Evolutionary conservation across 1,140 invertebrate genomes (phyloP).

Genomic region (Carcinoscorpius rotundicauda): DNA sequence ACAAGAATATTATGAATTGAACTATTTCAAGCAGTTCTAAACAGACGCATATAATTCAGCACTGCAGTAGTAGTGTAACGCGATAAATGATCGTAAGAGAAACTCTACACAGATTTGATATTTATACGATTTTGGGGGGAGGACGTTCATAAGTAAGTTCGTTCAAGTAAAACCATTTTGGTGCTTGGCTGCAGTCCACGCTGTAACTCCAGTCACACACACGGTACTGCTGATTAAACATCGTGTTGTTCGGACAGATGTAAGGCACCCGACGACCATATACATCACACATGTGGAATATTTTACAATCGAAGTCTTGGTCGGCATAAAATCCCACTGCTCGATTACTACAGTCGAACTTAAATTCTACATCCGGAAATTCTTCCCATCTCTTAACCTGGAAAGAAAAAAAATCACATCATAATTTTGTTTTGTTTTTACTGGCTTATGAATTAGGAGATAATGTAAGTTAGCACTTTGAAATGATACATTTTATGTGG

Average conservation of each 20-base stretch:
- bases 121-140: neutral
- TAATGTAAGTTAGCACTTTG: too few relatives aligned
- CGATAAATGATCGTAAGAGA: too few relatives aligned
- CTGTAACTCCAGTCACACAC: slow-evolving; percentile 49
- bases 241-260: slow-evolving; percentile 46
- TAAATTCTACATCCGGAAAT: slow-evolving; percentile 47
- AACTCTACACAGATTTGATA: too few relatives aligned
- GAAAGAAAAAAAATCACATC: slow-evolving; percentile 5
- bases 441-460: too few relatives aligned
- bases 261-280: slow-evolving; percentile 46
- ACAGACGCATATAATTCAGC: too few relatives aligned
- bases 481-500: too few relatives aligned
- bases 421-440: too few relatives aligned
- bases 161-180: slow-evolving; percentile 34
- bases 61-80: too few relatives aligned
- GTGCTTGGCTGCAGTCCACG: slow-evolving; percentile 43
- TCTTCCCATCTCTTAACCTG: slow-evolving; percentile 45
- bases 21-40: too few relatives aligned
- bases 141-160: slow-evolving; percentile 12
- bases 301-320: slow-evolving; percentile 46
- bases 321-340: slow-evolving; percentile 48
- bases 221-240: slow-evolving; percentile 47
- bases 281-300: slow-evolving; percentile 51
- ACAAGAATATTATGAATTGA: too few relatives aligned
- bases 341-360: slow-evolving; percentile 43